phyloP scores from a whole-genome alignment of 2,797 vertebrate genomes.

The Cryptoprocta ferox region DNA sequence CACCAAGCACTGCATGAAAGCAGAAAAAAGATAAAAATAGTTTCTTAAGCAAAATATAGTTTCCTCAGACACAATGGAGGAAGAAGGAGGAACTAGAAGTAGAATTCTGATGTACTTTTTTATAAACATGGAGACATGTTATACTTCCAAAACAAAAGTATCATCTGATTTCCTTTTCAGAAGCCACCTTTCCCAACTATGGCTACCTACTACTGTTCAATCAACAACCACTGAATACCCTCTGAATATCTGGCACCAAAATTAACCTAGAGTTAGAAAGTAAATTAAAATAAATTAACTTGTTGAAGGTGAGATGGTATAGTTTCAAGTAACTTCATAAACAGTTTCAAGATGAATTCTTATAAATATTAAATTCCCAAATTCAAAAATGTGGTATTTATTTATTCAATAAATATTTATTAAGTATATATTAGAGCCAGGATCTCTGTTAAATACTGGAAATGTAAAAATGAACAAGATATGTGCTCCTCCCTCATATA shows the following conservation, averaged over 20 bases:
- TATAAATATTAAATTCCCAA: not conserved
- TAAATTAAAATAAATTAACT: not conserved
- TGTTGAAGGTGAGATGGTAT: not conserved
- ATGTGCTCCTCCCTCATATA: not conserved
- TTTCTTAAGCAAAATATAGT: not conserved
- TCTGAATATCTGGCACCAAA: not conserved
- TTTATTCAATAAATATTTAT: not conserved
- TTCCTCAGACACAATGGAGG: not conserved
- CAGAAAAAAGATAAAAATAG: not conserved
- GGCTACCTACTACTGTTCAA: not conserved
- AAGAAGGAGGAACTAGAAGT: not conserved
- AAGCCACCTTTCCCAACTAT: not conserved
- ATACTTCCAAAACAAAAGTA: not conserved
- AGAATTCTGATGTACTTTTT: not conserved
- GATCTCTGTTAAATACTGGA: not conserved
- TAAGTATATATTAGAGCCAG: not conserved
- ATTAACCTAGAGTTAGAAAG: not conserved
- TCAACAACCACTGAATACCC: not conserved
- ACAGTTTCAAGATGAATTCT: not conserved
- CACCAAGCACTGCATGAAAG: not conserved
- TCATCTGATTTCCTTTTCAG: not conserved
- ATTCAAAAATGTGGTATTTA: not conserved
- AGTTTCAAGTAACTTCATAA: not conserved
- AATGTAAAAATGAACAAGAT: not conserved
- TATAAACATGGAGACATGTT: not conserved